These are phyloP conservation scores for Rhabdophis nuchalis DNA, from an alignment of 2,797 vertebrate species.

Conservation along the genomic window DNA sequence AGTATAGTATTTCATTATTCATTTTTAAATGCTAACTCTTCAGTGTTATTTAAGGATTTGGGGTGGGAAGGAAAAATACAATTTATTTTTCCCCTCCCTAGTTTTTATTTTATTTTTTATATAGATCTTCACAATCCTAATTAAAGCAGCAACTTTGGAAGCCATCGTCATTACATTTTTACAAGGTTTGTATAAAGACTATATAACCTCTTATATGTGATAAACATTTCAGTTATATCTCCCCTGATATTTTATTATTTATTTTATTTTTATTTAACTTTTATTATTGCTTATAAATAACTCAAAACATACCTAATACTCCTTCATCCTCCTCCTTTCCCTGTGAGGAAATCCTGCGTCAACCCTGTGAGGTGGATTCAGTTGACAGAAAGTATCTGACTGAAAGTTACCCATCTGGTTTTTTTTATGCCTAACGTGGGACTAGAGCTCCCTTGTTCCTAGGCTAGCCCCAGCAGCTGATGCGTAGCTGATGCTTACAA, in stretches of 20 bases:
- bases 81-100: neutral
- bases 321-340: neutral
- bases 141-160: neutral
- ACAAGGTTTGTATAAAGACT: neutral
- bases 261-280: neutral
- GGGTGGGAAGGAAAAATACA: neutral
- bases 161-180: neutral
- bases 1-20: neutral
- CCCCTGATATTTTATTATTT: neutral
- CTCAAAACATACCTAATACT: neutral
- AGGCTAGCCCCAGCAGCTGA: neutral
- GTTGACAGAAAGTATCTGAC: neutral
- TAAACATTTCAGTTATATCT: neutral
- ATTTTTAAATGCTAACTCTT: neutral
- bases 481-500: neutral
- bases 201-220: neutral
- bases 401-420: neutral
- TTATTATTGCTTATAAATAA: neutral
- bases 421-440: neutral
- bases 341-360: neutral
- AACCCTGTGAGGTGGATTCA: neutral
- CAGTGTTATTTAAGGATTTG: neutral
- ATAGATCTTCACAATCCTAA: neutral
- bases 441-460: neutral
- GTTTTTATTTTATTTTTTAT: neutral